Base-by-base conservation (phyloP, 1,140 invertebrate species). In the Medauroidea extradentata region DNA sequence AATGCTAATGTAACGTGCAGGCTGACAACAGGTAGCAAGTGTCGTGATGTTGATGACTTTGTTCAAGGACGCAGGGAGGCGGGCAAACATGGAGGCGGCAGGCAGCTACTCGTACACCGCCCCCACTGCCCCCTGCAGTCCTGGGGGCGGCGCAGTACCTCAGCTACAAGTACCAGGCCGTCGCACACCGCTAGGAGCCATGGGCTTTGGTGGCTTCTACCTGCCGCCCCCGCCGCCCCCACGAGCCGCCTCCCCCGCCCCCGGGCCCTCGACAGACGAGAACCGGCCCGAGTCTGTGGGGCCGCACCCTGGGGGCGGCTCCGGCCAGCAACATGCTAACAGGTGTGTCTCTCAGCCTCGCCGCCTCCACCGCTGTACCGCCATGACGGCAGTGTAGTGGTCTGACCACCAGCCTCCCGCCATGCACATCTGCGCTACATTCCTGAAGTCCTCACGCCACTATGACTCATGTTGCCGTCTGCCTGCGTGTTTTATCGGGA, bases 201-300 rank as follows among this genome's bases (percentile, higher is more conserved):
- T 92, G 4, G 88, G 89, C 13, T 77, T 91, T 5, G 87, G 89
- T 19, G 88, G 89, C 14, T 90, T 90, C 72, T 91, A 91, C 73
- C 84, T 82, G 66, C 67, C 71, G 9, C 80, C 83, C 65, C 80
- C 85, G 77, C 79, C 54, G 67, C 59, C 62, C 27, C 27, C 49
- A 27, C 39, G 11, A 86, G 29, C 69, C 71, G 9, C 80, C 83
- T 66, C 80, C 85, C 77, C 79, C 53, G 67, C 61, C 64, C 19
- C 44, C 68, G 16, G 34, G 21, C 41, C 34, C 41, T 46, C 82
- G 85, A 13, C 86, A 3, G 89, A 92, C 70, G 89, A 92, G 74
- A 91, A 91, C 69, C 85, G 87, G 66, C 89, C 89, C 0, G 87
- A 87, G 70, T 77, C 79, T 13, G 77, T 77, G 18, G 56, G 56